These are phyloP conservation scores for Pristionchus pacificus DNA, from an alignment of 1,140 invertebrate genomes.

Conservation along the genomic window DNA sequence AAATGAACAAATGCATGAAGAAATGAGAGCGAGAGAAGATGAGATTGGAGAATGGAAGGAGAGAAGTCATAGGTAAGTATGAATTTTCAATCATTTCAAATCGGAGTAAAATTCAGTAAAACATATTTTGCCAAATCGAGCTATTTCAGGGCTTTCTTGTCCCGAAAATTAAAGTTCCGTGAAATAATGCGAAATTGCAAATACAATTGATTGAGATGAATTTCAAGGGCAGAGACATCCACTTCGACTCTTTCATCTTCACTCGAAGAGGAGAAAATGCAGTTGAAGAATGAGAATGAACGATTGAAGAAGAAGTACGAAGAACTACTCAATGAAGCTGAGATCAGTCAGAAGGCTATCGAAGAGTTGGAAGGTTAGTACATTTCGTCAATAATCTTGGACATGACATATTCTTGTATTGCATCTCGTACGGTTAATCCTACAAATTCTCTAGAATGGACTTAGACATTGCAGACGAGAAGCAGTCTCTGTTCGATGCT, in stretches of 20 bases:
- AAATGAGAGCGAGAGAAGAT: conserved; percentile 1
- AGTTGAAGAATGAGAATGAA: conserved; percentile 2
- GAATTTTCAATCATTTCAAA: background rate
- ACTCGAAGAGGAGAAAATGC: background rate
- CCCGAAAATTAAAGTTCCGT: too few relatives aligned
- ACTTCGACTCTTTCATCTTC: background rate
- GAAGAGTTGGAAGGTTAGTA: background rate
- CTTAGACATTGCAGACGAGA: too few relatives aligned
- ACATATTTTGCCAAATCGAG: too few relatives aligned
- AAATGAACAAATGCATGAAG: conserved; percentile 12
- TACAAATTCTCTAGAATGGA: too few relatives aligned
- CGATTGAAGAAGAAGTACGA: conserved; percentile 13
- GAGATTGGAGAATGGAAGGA: conserved; percentile 2
- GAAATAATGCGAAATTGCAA: background rate
- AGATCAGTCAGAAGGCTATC: background rate
- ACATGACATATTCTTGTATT: too few relatives aligned
- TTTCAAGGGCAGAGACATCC: too few relatives aligned
- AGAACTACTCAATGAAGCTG: background rate
- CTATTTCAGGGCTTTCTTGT: too few relatives aligned
- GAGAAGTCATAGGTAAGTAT: background rate
- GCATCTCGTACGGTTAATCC: too few relatives aligned
- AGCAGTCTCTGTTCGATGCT: background rate
- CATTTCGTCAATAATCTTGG: too few relatives aligned
- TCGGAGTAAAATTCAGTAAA: background rate
- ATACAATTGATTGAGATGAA: background rate